These are phyloP conservation scores for Poecile atricapillus DNA, from an alignment of 2,113 vertebrate genomes.

Conservation along the genomic window DNA sequence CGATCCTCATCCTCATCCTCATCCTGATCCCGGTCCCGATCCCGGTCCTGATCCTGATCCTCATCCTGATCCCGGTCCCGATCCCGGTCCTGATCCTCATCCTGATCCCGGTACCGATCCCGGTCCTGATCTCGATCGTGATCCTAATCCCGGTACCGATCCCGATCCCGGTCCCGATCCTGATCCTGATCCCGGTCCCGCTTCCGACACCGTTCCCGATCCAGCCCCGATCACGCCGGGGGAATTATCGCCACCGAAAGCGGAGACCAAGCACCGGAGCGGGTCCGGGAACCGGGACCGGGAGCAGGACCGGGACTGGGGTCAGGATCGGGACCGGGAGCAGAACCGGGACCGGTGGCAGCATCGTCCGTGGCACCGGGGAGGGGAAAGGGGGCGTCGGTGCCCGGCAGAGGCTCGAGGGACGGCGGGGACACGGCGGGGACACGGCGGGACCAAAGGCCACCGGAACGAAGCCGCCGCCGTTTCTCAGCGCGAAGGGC, in stretches of 20 bases:
- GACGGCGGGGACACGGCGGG: background rate
- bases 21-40: accelerated
- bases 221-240: background rate
- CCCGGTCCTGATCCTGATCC: accelerated
- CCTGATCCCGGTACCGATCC: background rate
- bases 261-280: background rate
- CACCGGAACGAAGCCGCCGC: background rate
- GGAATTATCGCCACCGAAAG: background rate
- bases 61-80: accelerated
- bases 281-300: background rate
- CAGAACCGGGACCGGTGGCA: background rate
- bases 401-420: background rate
- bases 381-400: background rate
- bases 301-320: background rate
- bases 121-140: background rate
- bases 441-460: background rate
- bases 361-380: background rate
- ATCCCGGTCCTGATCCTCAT: accelerated
- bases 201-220: background rate
- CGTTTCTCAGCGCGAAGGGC: background rate
- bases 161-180: accelerated
- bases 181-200: background rate
- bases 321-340: background rate
- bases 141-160: accelerated
- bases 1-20: accelerated